Conservation (phyloP, 2,113 vertebrate genomes). For the Uria aalge region DNA sequence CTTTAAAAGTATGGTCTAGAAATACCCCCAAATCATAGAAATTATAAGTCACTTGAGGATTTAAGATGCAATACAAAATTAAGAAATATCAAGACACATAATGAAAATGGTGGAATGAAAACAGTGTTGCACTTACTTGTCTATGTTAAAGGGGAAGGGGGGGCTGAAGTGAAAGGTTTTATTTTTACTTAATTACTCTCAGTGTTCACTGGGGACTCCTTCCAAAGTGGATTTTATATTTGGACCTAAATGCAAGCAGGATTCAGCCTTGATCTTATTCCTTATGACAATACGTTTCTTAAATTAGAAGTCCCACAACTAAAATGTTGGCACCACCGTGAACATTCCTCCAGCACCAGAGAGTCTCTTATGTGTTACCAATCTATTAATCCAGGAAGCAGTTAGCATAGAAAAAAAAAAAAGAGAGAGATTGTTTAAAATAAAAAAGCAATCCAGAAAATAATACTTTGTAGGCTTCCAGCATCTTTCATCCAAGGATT, state of each 20-base stretch:
- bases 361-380: not conserved
- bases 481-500: not conserved
- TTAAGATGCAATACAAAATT: constrained; percentile 8
- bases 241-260: constrained; percentile 23
- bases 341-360: not conserved
- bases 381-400: not conserved
- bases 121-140: not conserved
- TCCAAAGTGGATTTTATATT: constrained; percentile 15
- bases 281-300: not conserved
- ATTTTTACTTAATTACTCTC: constrained; percentile 52
- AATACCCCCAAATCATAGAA: constrained; percentile 30
- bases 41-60: constrained; percentile 27
- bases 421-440: not conserved
- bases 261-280: constrained; percentile 31
- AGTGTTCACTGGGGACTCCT: constrained; percentile 4
- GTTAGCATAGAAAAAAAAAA: not conserved
- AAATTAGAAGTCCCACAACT: constrained; percentile 44
- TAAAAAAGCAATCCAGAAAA: not conserved
- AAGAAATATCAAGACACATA: constrained; percentile 20
- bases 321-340: not conserved
- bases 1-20: constrained; percentile 4
- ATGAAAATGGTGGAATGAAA: constrained; percentile 27
- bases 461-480: not conserved
- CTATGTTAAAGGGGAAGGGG: not conserved
- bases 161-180: constrained; percentile 36